Evolutionary conservation across 2,113 vertebrate species (phyloP), one percentile per base, ranked within the genome.

Genomic region (Toxostoma redivivum): DNA sequence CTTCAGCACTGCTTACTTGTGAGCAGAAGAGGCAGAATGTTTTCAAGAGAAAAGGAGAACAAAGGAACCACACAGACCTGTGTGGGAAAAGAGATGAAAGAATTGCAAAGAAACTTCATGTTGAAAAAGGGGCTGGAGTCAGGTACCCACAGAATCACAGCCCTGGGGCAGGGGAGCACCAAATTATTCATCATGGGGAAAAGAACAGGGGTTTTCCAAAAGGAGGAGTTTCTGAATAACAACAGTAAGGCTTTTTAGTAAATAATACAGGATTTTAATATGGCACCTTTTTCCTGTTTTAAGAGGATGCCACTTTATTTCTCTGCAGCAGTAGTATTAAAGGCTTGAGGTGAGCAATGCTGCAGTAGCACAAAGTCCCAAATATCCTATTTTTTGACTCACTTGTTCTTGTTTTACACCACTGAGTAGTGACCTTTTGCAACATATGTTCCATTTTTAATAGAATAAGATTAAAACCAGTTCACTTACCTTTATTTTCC

Each of bases 401-500:
- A 11, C 20, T 12, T 78, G n/a, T 19, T 81, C 78, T 60, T 81
- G 31, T 27, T 88, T 57, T 51, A 90, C 1, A 5, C 15, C 22
- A 13, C 4, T 22, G 14, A 85, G 37, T 38, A 82, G 23, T 22
- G n/a, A 48, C 24, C 38, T 85, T 48, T 60, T 62, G 50, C 51
- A 94, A 70, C 23, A 27, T 10, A 79, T 1, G 3, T 20, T 79
- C 47, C 17, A 21, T 37, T 96, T 69, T 92, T 50, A 91, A 83
- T 1, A 66, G 42, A 82, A 70, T 19, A 71, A 72, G 61, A 83
- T 81, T 57, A 92, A 61, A 69, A 73, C 1, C 15, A 73, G 35
- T 17, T 73, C 53, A 28, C 93, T 98, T 98, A 99, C 99, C 98
- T 99, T 99, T 96, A 99, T 92, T 95, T 99, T 99, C 96, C 98